Percentiles rank a stretch among this genome's conserved stretches.
phyloP scores from a whole-genome alignment of 2,888 invertebrate species.

The Conops quadrifasciatus region DNA sequence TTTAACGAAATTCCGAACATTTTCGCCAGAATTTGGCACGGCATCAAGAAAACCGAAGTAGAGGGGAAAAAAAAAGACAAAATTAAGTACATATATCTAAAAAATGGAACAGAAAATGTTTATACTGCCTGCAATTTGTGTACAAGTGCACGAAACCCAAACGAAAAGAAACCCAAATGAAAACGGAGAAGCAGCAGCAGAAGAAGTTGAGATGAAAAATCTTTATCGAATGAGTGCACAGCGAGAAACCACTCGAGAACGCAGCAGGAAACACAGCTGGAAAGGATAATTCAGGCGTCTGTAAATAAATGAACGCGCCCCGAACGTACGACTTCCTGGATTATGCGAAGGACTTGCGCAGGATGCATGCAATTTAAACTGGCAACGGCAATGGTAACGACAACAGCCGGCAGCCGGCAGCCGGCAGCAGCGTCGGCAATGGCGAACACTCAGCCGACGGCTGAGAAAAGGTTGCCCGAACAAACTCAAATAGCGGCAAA shows the following conservation, averaged over 20 bases:
- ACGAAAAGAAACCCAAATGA: no score
- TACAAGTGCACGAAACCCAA: not conserved
- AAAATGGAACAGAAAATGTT: not conserved
- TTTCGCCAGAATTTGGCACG: slow-evolving; percentile 6
- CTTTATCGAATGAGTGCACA: slow-evolving; percentile 22
- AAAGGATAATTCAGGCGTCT: slow-evolving; percentile 33
- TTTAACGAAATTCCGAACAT: slow-evolving; percentile 1
- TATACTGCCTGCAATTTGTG: not conserved
- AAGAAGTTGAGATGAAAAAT: not conserved
- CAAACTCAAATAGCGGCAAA: no score
- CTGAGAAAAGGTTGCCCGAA: no score
- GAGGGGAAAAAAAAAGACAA: not conserved
- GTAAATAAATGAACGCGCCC: slow-evolving; percentile 21
- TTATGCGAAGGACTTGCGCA: not conserved
- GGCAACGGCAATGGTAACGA: not conserved
- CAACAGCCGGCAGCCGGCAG: no score
- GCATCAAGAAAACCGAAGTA: not conserved
- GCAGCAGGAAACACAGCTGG: slow-evolving; percentile 20
- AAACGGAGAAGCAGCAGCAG: not conserved
- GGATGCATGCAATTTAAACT: no score
- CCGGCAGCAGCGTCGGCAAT: not conserved
- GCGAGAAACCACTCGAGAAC: slow-evolving; percentile 29
- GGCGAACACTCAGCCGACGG: no score
- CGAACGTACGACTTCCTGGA: slow-evolving; percentile 12
- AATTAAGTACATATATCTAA: no score